Conservation (phyloP, 2,888 invertebrate genomes). For the Volucella inflata region DNA sequence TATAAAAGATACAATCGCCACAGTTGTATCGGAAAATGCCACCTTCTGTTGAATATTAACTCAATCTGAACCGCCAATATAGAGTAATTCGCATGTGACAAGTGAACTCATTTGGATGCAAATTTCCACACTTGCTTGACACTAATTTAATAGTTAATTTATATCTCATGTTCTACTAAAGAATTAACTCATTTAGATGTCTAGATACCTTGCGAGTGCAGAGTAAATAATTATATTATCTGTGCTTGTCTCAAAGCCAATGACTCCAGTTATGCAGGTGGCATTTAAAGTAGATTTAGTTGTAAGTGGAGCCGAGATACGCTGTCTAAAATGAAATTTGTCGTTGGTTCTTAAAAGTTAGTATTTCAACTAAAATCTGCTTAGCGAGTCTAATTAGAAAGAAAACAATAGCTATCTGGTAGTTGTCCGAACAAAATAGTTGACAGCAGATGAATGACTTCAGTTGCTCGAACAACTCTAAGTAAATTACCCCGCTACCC, state of each 20-base stretch:
- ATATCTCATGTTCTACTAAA: constrained; percentile 8
- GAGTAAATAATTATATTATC: neutral
- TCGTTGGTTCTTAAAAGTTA: too few species aligned
- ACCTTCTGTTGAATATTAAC: too few species aligned
- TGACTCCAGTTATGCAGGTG: constrained; percentile 1
- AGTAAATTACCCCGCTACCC: too few species aligned
- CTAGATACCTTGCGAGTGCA: neutral
- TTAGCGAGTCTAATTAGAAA: too few species aligned
- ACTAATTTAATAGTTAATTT: neutral
- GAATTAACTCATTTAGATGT: neutral
- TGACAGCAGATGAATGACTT: too few species aligned
- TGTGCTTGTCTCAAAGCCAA: neutral
- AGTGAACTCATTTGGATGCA: constrained; percentile 6
- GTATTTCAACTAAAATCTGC: too few species aligned
- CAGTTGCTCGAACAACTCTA: too few species aligned
- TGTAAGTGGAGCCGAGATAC: neutral
- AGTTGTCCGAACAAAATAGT: too few species aligned
- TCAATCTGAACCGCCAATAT: neutral
- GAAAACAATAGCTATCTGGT: too few species aligned
- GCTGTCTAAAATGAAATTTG: neutral
- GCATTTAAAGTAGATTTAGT: neutral
- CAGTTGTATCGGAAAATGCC: too few species aligned
- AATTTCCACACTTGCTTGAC: neutral
- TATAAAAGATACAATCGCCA: too few species aligned
- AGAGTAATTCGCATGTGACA: neutral